Conservation (phyloP, 2,797 vertebrate species). For the Gambusia yucatana region DNA sequence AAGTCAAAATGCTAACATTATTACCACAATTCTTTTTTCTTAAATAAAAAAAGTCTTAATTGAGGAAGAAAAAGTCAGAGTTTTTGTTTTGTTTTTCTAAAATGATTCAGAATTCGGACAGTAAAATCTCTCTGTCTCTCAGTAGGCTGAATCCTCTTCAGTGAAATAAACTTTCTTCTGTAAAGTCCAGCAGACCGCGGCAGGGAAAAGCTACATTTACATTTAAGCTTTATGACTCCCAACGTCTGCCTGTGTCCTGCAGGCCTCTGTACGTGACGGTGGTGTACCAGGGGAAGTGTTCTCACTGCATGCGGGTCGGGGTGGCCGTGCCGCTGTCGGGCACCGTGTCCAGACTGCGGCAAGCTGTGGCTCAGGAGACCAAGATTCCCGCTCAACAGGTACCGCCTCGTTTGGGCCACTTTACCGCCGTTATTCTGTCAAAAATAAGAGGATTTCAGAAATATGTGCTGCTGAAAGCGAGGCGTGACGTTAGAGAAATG, state of each 20-base stretch:
- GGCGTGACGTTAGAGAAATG: neutral
- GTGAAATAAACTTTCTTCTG: conserved; percentile 25
- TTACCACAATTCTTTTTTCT: too few species aligned
- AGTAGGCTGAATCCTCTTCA: neutral
- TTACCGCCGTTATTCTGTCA: neutral
- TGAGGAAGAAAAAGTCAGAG: too few species aligned
- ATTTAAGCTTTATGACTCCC: conserved; percentile 10
- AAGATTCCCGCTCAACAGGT: conserved; percentile 98
- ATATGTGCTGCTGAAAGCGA: neutral
- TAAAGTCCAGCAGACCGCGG: conserved; percentile 40
- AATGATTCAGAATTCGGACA: neutral
- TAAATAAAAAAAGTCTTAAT: too few species aligned
- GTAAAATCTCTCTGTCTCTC: neutral
- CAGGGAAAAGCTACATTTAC: conserved; percentile 65
- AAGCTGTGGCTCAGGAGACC: conserved; percentile 93
- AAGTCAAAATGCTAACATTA: neutral
- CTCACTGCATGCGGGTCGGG: conserved; percentile 96
- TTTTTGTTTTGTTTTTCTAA: neutral
- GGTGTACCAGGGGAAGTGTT: conserved; percentile 97
- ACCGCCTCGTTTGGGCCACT: conserved; percentile 11
- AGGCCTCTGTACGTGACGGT: conserved; percentile 96
- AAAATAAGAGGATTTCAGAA: conserved; percentile 7
- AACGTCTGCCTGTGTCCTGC: conserved; percentile 47
- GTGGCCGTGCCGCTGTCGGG: conserved; percentile 94
- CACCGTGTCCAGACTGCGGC: conserved; percentile 90